Base-by-base conservation (phyloP, 2,797 vertebrate species). In the Fringilla coelebs region DNA sequence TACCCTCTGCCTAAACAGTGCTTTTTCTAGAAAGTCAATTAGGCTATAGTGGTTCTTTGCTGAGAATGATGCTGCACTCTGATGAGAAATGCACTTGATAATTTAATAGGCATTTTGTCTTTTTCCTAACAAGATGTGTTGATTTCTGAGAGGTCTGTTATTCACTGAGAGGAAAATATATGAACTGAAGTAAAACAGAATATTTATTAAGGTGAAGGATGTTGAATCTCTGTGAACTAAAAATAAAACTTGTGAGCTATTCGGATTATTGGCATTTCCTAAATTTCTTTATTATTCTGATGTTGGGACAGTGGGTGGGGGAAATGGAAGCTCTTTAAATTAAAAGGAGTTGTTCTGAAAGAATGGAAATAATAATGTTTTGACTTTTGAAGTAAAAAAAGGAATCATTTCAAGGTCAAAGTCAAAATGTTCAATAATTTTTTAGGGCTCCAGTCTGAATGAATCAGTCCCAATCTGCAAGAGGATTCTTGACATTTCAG, bases 81-180 rank as follows among this genome's bases (percentile, higher is more conserved):
- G 86, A 91, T 94, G 91, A 95, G 87, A 79, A 92, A 89, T 12
- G 61, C 85, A 83, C 82, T 91, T 91, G 87, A 92, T 92, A 89
- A 89, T 94, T 94, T 95, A 94, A 94, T 93, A 83, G 93, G 89
- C 91, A 83, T 94, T 92, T 96, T 95, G 89, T 94, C 89, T 93
- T 93, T 90, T 87, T 91, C 75, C 72, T 95, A 96, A 95, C 82
- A 92, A 96, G 95, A 89, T 88, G 54, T 94, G 93, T 91, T 96
- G 93, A 94, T 96, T 96, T 96, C 81, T 74, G 68, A 88, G 82
- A 67, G 74, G 79, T 68, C 72, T 92, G 48, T 62, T 94, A 49
- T 91, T 95, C 89, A 74, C 75, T 36, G 57, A 60, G 72, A 87
- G 32, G 57, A 77, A 92, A 96, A 92, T 80, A 89, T 74, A 77